Evolutionary conservation across 2,113 vertebrate species (phyloP), one percentile per base, ranked within the genome.

Genomic region (Solenodon paradoxus): DNA sequence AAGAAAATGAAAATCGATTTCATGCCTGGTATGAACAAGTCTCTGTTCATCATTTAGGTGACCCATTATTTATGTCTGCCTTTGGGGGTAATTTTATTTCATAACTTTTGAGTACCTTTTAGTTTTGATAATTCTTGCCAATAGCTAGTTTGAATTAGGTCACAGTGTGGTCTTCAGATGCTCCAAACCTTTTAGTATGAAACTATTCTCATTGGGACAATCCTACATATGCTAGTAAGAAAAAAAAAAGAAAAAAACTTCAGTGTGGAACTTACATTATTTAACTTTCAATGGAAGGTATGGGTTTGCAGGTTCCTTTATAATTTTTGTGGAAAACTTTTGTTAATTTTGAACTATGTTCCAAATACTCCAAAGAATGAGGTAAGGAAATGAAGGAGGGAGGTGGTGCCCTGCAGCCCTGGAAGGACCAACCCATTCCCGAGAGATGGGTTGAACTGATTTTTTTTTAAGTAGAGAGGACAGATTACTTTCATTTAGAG

Each of bases 291-390:
- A 51, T 53, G 2, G 40, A 79, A 90, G 40, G 30, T 68, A 59
- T n/a, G 35, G 72, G 78, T 79, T 90, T 97, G 61, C 38, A 72
- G 72, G 79, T 80, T 94, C 80, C 55, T 28, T 85, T 88, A 96
- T 96, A 97, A 97, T 93, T 97, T 96, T 96, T 94, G 87, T 53
- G 26, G 78, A 93, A 95, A 96, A 85, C 83, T 95, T 97, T 96
- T 95, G 93, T 97, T 97, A 97, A 97, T 95, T 97, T 97, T 97
- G 97, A 97, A 97, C 97, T 95, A 32, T 96, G 95, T 97, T 96
- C 92, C 94, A 77, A 69, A 88, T 93, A 92, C 83, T 93, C 96
- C 40, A 26, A 57, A 93, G 95, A 96, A 49, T 45, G 77, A 93
- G 61, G 59, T 17, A 35, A 80, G 49, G 17, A 88, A 40, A 30